phyloP scores from a whole-genome alignment of 2,797 vertebrate genomes.

The Tachyglossus aculeatus region DNA sequence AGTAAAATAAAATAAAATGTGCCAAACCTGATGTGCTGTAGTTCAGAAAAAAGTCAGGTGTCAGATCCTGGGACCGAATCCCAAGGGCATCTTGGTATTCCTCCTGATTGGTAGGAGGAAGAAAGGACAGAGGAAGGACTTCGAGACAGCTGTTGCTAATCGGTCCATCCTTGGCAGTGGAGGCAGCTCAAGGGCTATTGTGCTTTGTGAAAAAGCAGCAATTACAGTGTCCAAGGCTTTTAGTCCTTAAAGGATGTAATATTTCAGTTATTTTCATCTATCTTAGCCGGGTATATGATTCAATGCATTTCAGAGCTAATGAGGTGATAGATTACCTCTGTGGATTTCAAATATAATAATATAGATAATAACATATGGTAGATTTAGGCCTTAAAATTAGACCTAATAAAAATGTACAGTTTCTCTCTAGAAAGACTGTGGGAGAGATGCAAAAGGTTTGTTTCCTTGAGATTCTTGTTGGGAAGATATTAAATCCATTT shows the following conservation, averaged over 20 bases:
- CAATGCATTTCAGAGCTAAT: conserved; percentile 53
- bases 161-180: not conserved
- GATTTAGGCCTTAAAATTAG: too few relatives aligned
- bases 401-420: too few relatives aligned
- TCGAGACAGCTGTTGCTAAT: not conserved
- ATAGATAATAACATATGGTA: too few relatives aligned
- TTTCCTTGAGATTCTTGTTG: too few relatives aligned
- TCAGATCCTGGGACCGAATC: not conserved
- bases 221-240: conserved; percentile 21
- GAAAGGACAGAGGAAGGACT: too few relatives aligned
- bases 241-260: conserved; percentile 37
- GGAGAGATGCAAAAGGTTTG: too few relatives aligned
- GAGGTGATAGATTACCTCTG: conserved; percentile 53
- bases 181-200: not conserved
- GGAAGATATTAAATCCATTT: too few relatives aligned
- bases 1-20: conserved; percentile 42
- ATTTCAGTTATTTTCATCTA: conserved; percentile 52
- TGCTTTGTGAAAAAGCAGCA: not conserved
- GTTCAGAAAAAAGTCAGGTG: conserved; percentile 3
- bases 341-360: conserved; percentile 60
- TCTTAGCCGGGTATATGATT: conserved; percentile 45
- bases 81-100: not conserved
- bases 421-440: too few relatives aligned
- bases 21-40: conserved; percentile 53
- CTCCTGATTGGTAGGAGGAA: not conserved